Conservation (phyloP, 1,140 invertebrate species). For the Euura saliciscinereae region DNA sequence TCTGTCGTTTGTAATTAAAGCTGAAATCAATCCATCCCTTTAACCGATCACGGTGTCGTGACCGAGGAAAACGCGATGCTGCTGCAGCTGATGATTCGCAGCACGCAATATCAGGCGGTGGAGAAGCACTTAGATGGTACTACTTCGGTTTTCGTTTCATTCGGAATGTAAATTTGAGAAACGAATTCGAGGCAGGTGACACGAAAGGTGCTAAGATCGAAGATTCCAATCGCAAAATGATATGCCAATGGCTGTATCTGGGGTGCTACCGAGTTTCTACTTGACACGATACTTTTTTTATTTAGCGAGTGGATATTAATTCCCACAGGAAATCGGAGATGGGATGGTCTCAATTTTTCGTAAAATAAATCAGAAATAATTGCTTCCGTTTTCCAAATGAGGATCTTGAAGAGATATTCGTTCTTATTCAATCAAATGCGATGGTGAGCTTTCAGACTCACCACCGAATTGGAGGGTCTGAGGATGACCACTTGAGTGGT, state of each 20-base stretch:
- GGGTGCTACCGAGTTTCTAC: not conserved
- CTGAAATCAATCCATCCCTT: not conserved
- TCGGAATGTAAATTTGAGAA: not conserved
- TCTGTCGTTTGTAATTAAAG: not conserved
- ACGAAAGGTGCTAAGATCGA: not conserved
- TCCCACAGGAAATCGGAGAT: not conserved
- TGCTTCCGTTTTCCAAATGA: not conserved
- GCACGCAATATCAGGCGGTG: not conserved
- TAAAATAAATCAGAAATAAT: slow-evolving; percentile 6
- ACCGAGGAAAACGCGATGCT: not conserved
- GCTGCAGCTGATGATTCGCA: not conserved
- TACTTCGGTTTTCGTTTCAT: not conserved
- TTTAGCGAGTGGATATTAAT: not conserved
- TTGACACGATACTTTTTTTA: not conserved
- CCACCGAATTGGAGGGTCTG: too few relatives aligned
- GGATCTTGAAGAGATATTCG: too few relatives aligned
- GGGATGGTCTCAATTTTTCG: not conserved
- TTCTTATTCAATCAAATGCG: too few relatives aligned
- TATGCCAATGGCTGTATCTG: not conserved
- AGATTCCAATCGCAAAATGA: not conserved
- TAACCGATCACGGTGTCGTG: not conserved
- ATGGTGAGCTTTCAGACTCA: too few relatives aligned
- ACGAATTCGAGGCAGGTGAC: not conserved
- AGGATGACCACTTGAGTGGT: too few relatives aligned
- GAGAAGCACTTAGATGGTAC: not conserved